Evolutionary conservation across 2,888 invertebrate species (phyloP).

Genomic region (Athetis lepigone): DNA sequence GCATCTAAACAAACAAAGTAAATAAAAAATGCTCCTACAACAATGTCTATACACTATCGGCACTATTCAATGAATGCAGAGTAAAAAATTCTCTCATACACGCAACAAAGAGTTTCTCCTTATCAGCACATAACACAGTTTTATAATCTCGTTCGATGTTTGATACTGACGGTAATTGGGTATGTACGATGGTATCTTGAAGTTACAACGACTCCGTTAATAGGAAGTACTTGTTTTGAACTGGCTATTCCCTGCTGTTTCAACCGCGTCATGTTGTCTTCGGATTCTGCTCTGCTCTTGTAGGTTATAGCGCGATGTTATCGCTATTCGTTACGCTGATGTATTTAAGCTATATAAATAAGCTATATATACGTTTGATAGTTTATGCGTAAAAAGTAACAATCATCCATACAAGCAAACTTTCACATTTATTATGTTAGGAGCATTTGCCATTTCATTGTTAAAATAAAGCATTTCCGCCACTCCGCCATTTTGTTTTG

Average conservation of each 20-base stretch:
- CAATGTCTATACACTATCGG: not conserved
- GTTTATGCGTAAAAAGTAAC: too few relatives aligned
- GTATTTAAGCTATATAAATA: too few relatives aligned
- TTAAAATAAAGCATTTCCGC: not conserved
- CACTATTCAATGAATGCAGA: slow-evolving; percentile 5
- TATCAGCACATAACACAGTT: slow-evolving; percentile 47
- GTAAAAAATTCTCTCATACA: slow-evolving; percentile 23
- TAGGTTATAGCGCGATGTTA: too few relatives aligned
- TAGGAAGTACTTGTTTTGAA: too few relatives aligned
- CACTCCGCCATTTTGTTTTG: slow-evolving; percentile 7
- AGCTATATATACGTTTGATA: too few relatives aligned
- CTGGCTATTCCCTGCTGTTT: too few relatives aligned
- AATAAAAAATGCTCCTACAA: not conserved
- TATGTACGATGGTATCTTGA: slow-evolving; percentile 7
- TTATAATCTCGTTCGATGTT: slow-evolving; percentile 35
- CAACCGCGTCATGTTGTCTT: too few relatives aligned
- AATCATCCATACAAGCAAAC: too few relatives aligned
- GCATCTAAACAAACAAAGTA: not conserved
- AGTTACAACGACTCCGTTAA: not conserved
- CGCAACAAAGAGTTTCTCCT: slow-evolving; percentile 18
- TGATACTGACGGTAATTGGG: slow-evolving; percentile 36
- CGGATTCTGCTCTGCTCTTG: too few relatives aligned
- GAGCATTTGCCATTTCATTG: too few relatives aligned
- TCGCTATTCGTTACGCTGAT: too few relatives aligned
- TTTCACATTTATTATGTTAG: too few relatives aligned